Evolutionary conservation across 2,888 invertebrate species (phyloP).

Genomic region (Rhingia rostrata): DNA sequence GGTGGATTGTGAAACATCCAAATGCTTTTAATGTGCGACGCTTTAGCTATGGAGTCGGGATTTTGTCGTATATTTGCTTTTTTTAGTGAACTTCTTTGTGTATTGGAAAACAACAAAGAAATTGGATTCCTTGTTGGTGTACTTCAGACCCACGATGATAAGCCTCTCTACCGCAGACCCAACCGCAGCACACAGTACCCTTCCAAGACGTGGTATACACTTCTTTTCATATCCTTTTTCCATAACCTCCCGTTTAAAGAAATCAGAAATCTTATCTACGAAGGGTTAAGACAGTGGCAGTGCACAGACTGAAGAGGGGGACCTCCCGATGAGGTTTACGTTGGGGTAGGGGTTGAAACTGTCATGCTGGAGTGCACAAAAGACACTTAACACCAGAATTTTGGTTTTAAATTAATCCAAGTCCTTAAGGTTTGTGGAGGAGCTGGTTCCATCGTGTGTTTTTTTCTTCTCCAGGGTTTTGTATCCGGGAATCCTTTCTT

Average conservation of each 20-base stretch:
- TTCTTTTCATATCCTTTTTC: constrained; percentile 71
- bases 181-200: constrained; percentile 58
- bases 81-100: constrained; percentile 45
- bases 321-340: constrained; percentile 45
- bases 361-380: constrained; percentile 72
- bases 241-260: constrained; percentile 70
- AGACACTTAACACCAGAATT: constrained; percentile 75
- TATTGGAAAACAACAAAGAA: constrained; percentile 71
- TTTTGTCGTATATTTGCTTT: constrained; percentile 32
- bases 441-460: constrained; percentile 26
- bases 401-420: constrained; percentile 75
- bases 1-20: constrained; percentile 75
- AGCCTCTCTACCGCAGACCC: constrained; percentile 63
- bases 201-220: constrained; percentile 48
- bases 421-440: constrained; percentile 63
- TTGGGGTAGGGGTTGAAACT: constrained; percentile 41
- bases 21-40: constrained; percentile 76
- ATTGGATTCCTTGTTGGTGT: constrained; percentile 66
- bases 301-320: constrained; percentile 14
- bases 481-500: constrained; percentile 68
- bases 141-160: constrained; percentile 50
- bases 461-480: constrained; percentile 41
- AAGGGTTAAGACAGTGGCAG: constrained; percentile 70
- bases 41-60: constrained; percentile 62
- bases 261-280: constrained; percentile 72